Base-by-base conservation (phyloP, 2,113 vertebrate species). In the Hucho hucho region DNA sequence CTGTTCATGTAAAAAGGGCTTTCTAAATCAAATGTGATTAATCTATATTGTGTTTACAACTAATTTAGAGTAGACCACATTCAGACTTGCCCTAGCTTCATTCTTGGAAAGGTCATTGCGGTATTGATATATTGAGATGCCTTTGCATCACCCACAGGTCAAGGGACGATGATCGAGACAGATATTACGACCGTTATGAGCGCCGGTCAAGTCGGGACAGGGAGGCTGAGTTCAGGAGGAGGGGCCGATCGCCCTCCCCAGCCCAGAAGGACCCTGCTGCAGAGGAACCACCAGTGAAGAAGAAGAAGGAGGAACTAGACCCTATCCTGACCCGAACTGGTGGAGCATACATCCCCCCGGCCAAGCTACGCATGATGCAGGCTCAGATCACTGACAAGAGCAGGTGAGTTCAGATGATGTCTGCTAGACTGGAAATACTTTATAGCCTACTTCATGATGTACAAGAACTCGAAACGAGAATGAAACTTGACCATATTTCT, bases 301-400 rank as follows among this genome's bases (percentile, higher is more conserved):
- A 96, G 89, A 99, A 95, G 91, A 99, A 98, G 73, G 97, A 98
- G 75, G 96, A 95, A 29, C 29, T 96, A 56, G 98, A 99, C 87
- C 96, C 97, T 26, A 97, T 99, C 77, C 93, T 99, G 59, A 99
- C 96, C 16, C 95, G 96, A 32, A 98, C 98, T 0, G 98, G 98
- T 6, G 98, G 98, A 26, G 97, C 97, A 0, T 99, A 99, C 79
- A 99, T 99, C 83, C 98, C 98, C 0, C 97, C 97, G 1, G 98
- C 98, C 66, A 97, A 96, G 78, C 95, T 99, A 66, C 93, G 97
- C 71, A 96, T 99, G 95, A 98, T 99, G 97, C 97, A 98, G 83
- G 95, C 96, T 64, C 97, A 98, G 86, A 98, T 99, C 76, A 96
- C 96, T 2, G 98, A 99, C 91, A 99, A 99, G 91, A 98, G 93